Base-by-base conservation (phyloP, 2,113 vertebrate genomes). In the Atherinomorus stipes region DNA sequence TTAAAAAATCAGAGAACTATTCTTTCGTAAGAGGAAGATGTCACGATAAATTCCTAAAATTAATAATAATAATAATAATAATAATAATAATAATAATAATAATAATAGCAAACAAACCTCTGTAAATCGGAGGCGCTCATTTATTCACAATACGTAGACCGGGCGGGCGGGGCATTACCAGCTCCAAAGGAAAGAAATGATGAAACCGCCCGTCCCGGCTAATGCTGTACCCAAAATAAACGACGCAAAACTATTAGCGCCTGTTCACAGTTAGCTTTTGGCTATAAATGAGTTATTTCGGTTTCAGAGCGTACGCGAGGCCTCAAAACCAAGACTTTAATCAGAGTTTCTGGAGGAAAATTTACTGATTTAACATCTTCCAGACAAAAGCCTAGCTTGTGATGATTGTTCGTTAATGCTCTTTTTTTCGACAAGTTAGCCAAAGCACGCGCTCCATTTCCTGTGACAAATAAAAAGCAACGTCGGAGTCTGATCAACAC, bases 391-490 rank as follows among this genome's bases (percentile, higher is more conserved):
- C 1, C 3, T 31, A 7, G 0, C 44, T 15, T 2, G 5, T 21
- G 15, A 8, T 16, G 40, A 23, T 15, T 1, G 0, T 5, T 8
- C 13, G 60, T 37, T 66, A 63, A 62, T 19, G 21, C 11, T 25
- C 7, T 0, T 7, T 53, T 52, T 64, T 3, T 15, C 1, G 13
- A 22, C 10, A 89, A 78, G 31, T 5, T 47, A 1, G 19, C 61
- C 0, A 49, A 25, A 28, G 34, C 26, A 58, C 1, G 12, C 5
- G 3, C 7, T 15, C 4, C 18, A 1, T 9, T 34, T 34, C 0
- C 4, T 0, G 1, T 6, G 78, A 69, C 76, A 81, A 76, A 90
- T 67, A 85, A 88, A 88, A 74, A 86, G 60, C 28, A 4, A n/a
- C 0, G 0, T 1, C 1, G 4, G 3, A 8, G 15, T 64, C 21